phyloP scores from a whole-genome alignment of 2,797 vertebrate genomes.

The Notolepis coatsorum region DNA sequence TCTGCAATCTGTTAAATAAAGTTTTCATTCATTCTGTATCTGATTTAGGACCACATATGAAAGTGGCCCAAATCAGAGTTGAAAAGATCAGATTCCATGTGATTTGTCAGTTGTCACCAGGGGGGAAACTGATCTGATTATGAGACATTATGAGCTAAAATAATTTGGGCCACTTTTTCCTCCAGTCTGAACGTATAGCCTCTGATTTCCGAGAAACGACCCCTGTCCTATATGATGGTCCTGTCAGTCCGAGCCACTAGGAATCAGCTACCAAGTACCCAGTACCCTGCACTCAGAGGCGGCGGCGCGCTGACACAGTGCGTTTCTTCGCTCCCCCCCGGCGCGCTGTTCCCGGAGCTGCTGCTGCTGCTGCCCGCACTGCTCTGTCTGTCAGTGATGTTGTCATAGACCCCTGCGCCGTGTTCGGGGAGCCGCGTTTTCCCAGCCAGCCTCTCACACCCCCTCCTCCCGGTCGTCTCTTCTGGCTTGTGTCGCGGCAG shows the following conservation, averaged over 20 bases:
- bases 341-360: slow-evolving; percentile 51
- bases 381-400: slow-evolving; percentile 65
- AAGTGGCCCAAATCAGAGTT: no score
- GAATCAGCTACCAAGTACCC: slow-evolving; percentile 26
- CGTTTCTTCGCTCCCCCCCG: slow-evolving; percentile 37
- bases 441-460: slow-evolving; percentile 39
- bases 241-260: slow-evolving; percentile 25
- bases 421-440: slow-evolving; percentile 62
- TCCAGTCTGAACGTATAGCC: neutral
- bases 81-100: no score
- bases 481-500: slow-evolving; percentile 67
- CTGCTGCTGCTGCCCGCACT: slow-evolving; percentile 24
- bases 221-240: slow-evolving; percentile 41
- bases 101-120: no score
- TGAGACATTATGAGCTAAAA: no score
- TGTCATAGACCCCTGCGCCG: slow-evolving; percentile 76
- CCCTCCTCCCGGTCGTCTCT: slow-evolving; percentile 30
- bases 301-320: slow-evolving; percentile 48
- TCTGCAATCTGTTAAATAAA: no score
- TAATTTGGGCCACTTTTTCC: no score
- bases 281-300: slow-evolving; percentile 25
- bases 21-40: no score
- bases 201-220: slow-evolving; percentile 12
- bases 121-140: no score
- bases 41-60: no score